Conservation (phyloP, 2,797 vertebrate species). For the Pipistrellus pipistrellus region DNA sequence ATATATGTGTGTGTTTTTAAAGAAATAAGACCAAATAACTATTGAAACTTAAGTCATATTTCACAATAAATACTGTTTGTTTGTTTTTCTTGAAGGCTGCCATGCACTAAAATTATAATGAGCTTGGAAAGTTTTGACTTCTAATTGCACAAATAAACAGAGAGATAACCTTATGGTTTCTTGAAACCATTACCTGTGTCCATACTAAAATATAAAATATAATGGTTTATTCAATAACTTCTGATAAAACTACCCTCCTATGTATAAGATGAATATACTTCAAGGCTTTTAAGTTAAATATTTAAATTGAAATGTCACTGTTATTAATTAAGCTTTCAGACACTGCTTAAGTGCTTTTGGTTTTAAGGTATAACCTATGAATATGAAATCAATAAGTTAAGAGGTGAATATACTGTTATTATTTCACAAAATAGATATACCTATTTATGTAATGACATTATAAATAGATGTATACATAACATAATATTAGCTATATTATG, state of each 20-base stretch:
- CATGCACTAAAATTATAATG: constrained; percentile 83
- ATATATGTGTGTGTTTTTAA: constrained; percentile 93
- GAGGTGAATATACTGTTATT: neutral
- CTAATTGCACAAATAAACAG: constrained; percentile 82
- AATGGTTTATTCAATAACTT: neutral
- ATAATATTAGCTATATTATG: constrained; percentile 3
- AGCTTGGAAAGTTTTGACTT: constrained; percentile 77
- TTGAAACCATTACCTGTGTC: constrained; percentile 79
- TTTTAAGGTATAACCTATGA: constrained; percentile 55
- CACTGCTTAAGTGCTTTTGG: neutral
- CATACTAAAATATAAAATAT: constrained; percentile 72
- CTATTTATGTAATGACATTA: neutral
- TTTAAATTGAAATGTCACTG: constrained; percentile 19
- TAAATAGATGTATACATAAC: neutral
- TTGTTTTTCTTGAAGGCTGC: constrained; percentile 82
- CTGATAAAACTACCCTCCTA: neutral
- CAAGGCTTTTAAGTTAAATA: constrained; percentile 1
- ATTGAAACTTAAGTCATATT: constrained; percentile 93
- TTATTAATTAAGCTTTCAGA: neutral
- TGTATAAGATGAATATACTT: neutral
- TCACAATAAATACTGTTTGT: constrained; percentile 85
- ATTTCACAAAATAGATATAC: constrained; percentile 2
- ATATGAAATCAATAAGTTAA: constrained; percentile 29
- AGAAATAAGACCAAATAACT: constrained; percentile 94
- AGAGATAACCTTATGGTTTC: constrained; percentile 70